phyloP scores from a whole-genome alignment of 2,113 vertebrate genomes.

The Sorex araneus region DNA sequence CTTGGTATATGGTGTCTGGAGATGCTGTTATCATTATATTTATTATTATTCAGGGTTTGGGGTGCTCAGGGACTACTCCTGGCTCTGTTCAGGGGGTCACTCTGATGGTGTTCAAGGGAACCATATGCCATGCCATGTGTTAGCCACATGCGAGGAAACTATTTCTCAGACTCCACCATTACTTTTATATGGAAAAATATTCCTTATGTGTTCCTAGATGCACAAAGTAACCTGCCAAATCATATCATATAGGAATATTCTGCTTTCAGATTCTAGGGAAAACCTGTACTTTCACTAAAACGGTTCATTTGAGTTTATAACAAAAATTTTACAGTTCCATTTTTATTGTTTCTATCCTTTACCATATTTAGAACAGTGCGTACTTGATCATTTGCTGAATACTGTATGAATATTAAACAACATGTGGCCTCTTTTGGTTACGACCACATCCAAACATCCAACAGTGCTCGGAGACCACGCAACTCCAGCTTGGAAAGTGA shows the following conservation, averaged over 20 bases:
- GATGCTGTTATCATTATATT: too few relatives aligned
- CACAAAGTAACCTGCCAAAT: not conserved
- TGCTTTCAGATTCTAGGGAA: not conserved
- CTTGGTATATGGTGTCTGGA: not conserved
- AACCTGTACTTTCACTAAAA: slow-evolving; percentile 13
- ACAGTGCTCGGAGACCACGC: too few relatives aligned
- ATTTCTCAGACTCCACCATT: too few relatives aligned
- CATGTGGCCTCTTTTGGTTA: not conserved
- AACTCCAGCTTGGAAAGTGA: too few relatives aligned
- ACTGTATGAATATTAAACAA: not conserved
- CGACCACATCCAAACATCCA: too few relatives aligned
- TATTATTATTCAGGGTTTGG: too few relatives aligned
- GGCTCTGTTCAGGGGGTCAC: too few relatives aligned
- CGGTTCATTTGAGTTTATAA: slow-evolving; percentile 22
- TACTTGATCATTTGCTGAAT: not conserved
- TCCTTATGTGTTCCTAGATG: not conserved
- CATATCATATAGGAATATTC: not conserved
- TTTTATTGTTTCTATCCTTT: not conserved
- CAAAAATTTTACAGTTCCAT: not conserved
- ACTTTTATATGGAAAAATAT: too few relatives aligned
- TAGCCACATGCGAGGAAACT: too few relatives aligned
- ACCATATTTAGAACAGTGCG: not conserved
- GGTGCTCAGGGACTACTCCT: too few relatives aligned
- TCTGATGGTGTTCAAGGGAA: too few relatives aligned
- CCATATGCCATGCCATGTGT: too few relatives aligned